Evolutionary conservation across 2,113 vertebrate genomes (phyloP).

Genomic region (Phocoena phocoena): DNA sequence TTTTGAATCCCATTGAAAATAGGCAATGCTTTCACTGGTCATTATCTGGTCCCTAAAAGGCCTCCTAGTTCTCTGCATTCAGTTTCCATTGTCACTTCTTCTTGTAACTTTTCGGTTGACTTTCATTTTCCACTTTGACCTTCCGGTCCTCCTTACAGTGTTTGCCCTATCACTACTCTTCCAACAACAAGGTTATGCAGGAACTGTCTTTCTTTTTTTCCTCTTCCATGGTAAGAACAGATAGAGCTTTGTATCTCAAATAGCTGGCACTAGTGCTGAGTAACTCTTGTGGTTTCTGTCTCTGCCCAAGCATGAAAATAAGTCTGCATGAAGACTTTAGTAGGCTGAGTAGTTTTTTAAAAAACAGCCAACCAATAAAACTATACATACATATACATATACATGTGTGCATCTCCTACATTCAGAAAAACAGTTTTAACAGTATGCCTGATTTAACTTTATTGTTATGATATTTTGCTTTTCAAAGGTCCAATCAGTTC

Average conservation of each 20-base stretch:
- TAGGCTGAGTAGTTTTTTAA: not conserved
- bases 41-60: not conserved
- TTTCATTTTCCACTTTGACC: not conserved
- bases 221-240: not conserved
- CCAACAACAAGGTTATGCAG: not conserved
- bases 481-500: not conserved
- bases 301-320: not conserved
- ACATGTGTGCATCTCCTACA: not conserved
- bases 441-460: not conserved
- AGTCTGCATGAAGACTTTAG: not conserved
- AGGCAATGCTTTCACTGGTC: not conserved
- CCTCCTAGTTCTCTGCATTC: not conserved
- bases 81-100: not conserved
- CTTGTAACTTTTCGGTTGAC: not conserved
- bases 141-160: not conserved
- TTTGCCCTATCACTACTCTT: not conserved
- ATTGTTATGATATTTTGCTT: not conserved
- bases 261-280: not conserved
- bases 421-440: not conserved
- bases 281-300: not conserved
- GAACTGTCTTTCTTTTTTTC: not conserved
- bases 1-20: not conserved
- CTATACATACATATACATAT: not conserved
- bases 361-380: not conserved
- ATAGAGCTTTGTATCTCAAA: not conserved